phyloP scores from a whole-genome alignment of 2,888 invertebrate species.

The Andrena praecox region DNA sequence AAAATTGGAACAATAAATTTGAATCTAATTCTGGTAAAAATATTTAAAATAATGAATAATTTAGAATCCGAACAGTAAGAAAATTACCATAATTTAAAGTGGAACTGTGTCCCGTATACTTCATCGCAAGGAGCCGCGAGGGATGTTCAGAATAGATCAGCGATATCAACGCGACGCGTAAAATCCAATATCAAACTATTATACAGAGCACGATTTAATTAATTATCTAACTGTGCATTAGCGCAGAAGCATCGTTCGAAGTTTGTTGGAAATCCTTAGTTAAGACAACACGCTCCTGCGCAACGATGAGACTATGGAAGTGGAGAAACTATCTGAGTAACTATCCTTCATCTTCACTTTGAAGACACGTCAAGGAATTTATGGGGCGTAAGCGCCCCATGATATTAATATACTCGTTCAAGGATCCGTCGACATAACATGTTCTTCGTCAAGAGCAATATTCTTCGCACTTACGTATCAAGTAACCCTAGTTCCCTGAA shows the following conservation, averaged over 20 bases:
- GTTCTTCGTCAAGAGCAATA: neutral
- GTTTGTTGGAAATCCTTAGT: constrained; percentile 45
- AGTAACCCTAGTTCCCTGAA: neutral
- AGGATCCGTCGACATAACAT: constrained; percentile 30
- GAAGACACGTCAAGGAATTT: constrained; percentile 46
- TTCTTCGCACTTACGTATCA: constrained; percentile 8
- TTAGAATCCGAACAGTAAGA: no score
- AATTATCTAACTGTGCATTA: constrained; percentile 43
- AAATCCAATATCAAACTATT: no score
- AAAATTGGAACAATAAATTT: no score
- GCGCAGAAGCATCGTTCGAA: constrained; percentile 20
- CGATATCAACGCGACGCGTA: no score
- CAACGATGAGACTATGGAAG: constrained; percentile 23
- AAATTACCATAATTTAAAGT: no score
- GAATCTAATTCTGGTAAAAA: no score
- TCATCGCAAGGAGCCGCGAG: no score
- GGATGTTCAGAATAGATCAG: no score
- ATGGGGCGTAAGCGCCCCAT: constrained; percentile 49
- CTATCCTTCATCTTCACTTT: constrained; percentile 53
- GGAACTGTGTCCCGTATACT: no score
- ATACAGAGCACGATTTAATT: constrained; percentile 23
- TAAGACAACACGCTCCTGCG: constrained; percentile 16
- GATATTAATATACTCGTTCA: constrained; percentile 55
- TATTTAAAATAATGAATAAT: no score
- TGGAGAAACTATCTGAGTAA: constrained; percentile 47